A percentile compares a stretch with the other conserved stretches of the same genome.
phyloP scores from a whole-genome alignment of 23 tunicate species.

The Trididemnum miniatum region DNA sequence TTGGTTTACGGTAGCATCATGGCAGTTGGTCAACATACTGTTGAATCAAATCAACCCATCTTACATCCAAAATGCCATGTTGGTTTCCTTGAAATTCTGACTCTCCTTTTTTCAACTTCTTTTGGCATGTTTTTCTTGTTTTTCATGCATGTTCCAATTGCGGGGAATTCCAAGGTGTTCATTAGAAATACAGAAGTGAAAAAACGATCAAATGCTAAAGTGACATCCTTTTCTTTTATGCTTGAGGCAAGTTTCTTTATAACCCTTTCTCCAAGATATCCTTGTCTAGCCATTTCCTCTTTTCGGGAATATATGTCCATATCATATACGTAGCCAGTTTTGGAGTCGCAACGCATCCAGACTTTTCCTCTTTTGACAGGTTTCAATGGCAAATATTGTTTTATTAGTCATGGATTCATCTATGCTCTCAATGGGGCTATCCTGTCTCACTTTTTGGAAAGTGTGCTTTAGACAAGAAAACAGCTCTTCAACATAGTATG shows the following conservation, averaged over 20 bases:
- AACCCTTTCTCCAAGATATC: slow-evolving; percentile 34
- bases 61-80: slow-evolving; percentile 16
- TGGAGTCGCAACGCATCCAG: slow-evolving; percentile 30
- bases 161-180: slow-evolving; percentile 22
- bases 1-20: slow-evolving; percentile 18
- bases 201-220: slow-evolving; percentile 37
- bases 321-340: slow-evolving; percentile 32
- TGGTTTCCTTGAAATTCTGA: slow-evolving; percentile 28
- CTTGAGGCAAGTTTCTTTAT: slow-evolving; percentile 37
- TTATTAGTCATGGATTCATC: slow-evolving; percentile 31
- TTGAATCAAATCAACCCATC: slow-evolving; percentile 30
- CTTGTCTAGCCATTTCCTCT: slow-evolving; percentile 12
- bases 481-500: slow-evolving; percentile 27
- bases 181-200: slow-evolving; percentile 39
- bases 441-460: slow-evolving; percentile 32
- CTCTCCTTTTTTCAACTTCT: slow-evolving; percentile 17
- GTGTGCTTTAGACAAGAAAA: slow-evolving; percentile 27
- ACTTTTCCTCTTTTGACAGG: slow-evolving; percentile 44
- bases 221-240: slow-evolving; percentile 29
- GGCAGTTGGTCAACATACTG: slow-evolving; percentile 31
- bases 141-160: slow-evolving; percentile 35
- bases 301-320: slow-evolving; percentile 26
- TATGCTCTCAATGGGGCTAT: slow-evolving; percentile 22
- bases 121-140: slow-evolving; percentile 30
- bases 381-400: slow-evolving; percentile 27